Evolutionary conservation across 1,140 invertebrate genomes (phyloP), one percentile per base, ranked within the genome.

Genomic region (Drosophila kohkoa): DNA sequence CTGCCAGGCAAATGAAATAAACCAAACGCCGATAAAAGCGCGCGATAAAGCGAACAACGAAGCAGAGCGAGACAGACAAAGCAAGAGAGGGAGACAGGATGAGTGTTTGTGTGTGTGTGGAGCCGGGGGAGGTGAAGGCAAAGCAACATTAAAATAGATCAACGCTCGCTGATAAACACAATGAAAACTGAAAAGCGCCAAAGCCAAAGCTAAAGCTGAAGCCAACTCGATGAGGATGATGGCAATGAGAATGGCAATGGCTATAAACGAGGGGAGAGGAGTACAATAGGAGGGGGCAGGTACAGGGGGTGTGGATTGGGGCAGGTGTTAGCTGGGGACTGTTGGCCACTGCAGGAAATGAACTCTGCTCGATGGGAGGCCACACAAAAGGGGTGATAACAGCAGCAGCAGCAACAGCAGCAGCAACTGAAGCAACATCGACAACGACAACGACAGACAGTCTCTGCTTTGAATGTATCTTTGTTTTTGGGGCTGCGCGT

Each of bases 1-100:
- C 80, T 79, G 86, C 78, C 75, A 85, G 79, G 79, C 73, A 89
- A 89, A 85, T 89, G 81, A 83, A 86, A 88, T 88, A 88, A 91
- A 82, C 81, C 88, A 78, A 83, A 81, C 64, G 79, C 79, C 72
- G 89, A 90, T 88, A 81, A 77, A 63, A 69, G 75, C 60, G 49
- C 38, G 51, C 69, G 78, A 62, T 64, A 73, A 67, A 45, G 28
- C 6, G 25, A 43, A 3, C 35, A 57, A 41, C 32, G 15, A 55
- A 41, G 16, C n/a, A 49, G 15, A 55, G 49, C 11, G 28, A 52
- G 49, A 54, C n/a, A 41, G 20, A 25, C 20, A 25, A 25, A 59
- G 30, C 38, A 0, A 41, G 38, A 46, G 48, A 43, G 13, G 30
- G 8, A 10, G 35, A 8, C 32, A 62, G 30, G 5, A 4, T 8